Evolutionary conservation across 2,113 vertebrate species (phyloP).

Genomic region (Edolisoma coerulescens): DNA sequence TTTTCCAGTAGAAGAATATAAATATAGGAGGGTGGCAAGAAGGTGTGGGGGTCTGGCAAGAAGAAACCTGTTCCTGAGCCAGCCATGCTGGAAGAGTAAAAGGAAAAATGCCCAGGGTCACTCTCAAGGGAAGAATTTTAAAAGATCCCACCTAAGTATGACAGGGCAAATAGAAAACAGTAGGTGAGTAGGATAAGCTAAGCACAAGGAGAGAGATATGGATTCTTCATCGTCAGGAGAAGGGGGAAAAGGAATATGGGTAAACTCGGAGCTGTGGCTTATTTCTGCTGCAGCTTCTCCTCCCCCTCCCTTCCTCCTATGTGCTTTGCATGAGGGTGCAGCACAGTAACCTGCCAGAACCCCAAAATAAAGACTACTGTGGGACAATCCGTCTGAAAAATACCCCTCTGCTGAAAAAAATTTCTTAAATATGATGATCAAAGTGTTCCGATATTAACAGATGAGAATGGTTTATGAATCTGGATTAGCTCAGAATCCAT

Average conservation of each 20-base stretch:
- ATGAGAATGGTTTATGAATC: not conserved
- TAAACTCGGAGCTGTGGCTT: not conserved
- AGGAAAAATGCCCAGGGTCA: not conserved
- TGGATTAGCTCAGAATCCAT: conserved; percentile 36
- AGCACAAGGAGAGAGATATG: not conserved
- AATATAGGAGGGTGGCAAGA: not conserved
- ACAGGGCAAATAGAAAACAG: not conserved
- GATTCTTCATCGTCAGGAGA: not conserved
- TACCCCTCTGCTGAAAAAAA: not conserved
- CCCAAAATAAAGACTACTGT: not conserved
- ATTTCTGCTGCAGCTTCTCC: not conserved
- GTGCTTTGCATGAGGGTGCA: not conserved
- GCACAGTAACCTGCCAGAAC: not conserved
- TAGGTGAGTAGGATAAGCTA: not conserved
- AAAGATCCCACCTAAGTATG: not conserved
- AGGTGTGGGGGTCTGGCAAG: not conserved
- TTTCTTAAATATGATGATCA: not conserved
- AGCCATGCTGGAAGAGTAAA: not conserved
- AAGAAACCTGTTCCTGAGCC: not conserved
- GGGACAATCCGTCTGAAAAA: not conserved
- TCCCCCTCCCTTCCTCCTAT: not conserved
- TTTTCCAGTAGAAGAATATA: not conserved
- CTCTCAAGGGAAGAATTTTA: not conserved
- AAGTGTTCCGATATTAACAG: not conserved
- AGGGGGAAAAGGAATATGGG: not conserved